Conservation (phyloP, 2,888 invertebrate species). For the Diarsia brunnea region DNA sequence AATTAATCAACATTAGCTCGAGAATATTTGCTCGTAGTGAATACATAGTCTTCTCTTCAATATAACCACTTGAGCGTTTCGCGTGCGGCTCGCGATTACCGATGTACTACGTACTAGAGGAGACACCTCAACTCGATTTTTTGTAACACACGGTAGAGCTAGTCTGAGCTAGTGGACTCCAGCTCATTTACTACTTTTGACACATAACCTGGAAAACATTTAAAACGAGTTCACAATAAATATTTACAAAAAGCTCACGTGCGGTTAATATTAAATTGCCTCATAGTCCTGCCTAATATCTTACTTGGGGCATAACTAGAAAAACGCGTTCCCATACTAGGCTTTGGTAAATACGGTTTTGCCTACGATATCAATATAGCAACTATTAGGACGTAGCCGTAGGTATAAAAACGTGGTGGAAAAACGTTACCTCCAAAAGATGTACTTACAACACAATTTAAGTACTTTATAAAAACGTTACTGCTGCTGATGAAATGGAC, state of each 20-base stretch:
- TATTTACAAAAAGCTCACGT: slow-evolving; percentile 65
- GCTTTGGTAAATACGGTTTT: slow-evolving; percentile 69
- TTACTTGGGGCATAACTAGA: slow-evolving; percentile 72
- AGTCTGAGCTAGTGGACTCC: no score
- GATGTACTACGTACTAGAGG: no score
- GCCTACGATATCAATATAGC: slow-evolving; percentile 47
- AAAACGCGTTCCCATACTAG: slow-evolving; percentile 62
- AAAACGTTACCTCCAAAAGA: slow-evolving; percentile 68
- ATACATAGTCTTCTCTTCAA: no score
- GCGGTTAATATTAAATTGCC: slow-evolving; percentile 56
- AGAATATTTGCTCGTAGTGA: no score
- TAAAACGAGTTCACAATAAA: slow-evolving; percentile 59
- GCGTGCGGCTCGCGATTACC: no score
- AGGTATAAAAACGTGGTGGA: slow-evolving; percentile 66
- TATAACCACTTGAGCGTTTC: no score
- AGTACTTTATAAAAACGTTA: slow-evolving; percentile 59
- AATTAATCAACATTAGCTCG: no score
- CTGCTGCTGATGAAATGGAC: slow-evolving; percentile 53
- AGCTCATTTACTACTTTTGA: no score
- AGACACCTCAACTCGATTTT: no score
- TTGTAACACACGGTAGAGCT: no score
- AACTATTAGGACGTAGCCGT: slow-evolving; percentile 64
- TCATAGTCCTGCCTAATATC: slow-evolving; percentile 71
- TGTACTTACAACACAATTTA: slow-evolving; percentile 63
- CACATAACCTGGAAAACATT: slow-evolving; percentile 49